phyloP scores from a whole-genome alignment of 1,140 invertebrate species.

The Eulimnadia texana region DNA sequence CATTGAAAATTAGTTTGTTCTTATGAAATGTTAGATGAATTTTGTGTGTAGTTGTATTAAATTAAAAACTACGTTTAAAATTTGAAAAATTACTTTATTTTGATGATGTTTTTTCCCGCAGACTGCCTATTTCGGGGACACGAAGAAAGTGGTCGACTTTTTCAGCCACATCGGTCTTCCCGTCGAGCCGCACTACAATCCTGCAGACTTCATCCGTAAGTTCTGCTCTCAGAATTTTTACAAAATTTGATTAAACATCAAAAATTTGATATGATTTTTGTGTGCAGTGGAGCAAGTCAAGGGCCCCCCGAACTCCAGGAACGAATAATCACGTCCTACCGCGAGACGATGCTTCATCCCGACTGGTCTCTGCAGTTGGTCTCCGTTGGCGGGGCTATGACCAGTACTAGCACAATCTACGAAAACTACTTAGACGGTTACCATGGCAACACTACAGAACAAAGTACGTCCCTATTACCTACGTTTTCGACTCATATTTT shows the following conservation, averaged over 20 bases:
- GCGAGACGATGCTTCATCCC: constrained; percentile 39
- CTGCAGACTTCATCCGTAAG: constrained; percentile 75
- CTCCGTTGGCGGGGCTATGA: constrained; percentile 23
- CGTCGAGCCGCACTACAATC: constrained; percentile 66
- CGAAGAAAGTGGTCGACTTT: constrained; percentile 57
- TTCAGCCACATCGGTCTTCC: constrained; percentile 56
- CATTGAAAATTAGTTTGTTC: no score
- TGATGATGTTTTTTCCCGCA: constrained; percentile 25
- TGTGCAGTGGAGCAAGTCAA: constrained; percentile 56
- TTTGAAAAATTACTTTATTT: no score
- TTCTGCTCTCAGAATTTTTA: constrained; percentile 20
- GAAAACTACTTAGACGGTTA: constrained; percentile 35
- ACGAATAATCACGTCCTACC: constrained; percentile 49
- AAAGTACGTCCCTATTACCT: no score
- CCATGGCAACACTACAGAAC: constrained; percentile 32
- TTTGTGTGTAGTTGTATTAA: no score
- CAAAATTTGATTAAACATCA: no score
- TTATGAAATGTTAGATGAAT: no score
- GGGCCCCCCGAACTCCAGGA: constrained; percentile 48
- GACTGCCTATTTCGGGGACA: constrained; percentile 65
- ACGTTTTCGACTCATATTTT: no score
- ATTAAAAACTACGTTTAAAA: no score
- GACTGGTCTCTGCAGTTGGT: constrained; percentile 40
- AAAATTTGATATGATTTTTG: no score
- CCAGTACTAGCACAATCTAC: constrained; percentile 24